Conservation (phyloP, 2,797 vertebrate genomes). For the Varecia variegata region DNA sequence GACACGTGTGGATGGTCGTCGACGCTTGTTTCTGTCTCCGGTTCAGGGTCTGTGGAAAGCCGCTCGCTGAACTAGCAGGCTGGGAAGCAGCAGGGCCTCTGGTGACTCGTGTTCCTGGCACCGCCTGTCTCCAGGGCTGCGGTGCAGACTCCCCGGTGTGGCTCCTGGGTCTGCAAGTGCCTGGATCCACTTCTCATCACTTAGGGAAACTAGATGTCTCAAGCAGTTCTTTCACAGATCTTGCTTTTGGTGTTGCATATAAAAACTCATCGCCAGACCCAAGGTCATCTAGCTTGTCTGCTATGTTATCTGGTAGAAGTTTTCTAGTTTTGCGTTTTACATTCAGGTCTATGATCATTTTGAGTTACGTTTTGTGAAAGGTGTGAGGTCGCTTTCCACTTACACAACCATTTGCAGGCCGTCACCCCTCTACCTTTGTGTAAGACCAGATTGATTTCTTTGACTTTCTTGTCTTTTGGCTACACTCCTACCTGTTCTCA, state of each 20-base stretch:
- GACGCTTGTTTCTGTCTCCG: neutral
- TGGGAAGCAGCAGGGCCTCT: neutral
- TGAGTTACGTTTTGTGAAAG: neutral
- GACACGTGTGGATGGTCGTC: neutral
- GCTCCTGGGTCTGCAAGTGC: neutral
- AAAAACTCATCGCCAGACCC: neutral
- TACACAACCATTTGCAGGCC: neutral
- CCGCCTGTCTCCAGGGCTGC: neutral
- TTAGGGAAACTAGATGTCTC: neutral
- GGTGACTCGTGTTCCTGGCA: neutral
- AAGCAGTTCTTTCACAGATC: neutral
- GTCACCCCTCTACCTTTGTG: neutral
- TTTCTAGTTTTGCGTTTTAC: slow-evolving; percentile 3
- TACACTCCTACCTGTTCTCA: neutral
- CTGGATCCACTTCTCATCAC: neutral
- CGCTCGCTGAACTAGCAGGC: neutral
- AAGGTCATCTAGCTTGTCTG: neutral
- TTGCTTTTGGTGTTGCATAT: neutral
- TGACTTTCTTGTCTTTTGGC: neutral
- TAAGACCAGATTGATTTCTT: neutral
- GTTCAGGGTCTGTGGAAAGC: neutral
- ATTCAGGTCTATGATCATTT: neutral
- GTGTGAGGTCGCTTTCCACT: neutral
- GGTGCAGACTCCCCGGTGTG: neutral
- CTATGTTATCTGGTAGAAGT: neutral